A percentile compares a stretch with the other conserved stretches of the same genome.
These are phyloP conservation scores for Condylura cristata DNA, from an alignment of 2,113 vertebrate species.

Conservation along the genomic window DNA sequence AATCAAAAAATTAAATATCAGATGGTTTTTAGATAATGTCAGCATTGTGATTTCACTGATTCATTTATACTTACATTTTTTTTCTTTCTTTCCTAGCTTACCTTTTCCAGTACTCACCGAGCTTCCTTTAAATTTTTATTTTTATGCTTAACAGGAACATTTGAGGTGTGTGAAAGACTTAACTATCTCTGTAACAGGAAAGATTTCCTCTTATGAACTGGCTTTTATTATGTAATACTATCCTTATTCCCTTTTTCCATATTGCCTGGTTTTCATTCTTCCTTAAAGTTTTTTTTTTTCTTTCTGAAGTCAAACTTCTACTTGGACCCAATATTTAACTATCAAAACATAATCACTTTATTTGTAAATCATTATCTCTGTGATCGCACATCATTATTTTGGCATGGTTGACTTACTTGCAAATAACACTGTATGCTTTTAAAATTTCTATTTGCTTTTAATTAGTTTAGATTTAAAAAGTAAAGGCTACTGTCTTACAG, in stretches of 20 bases:
- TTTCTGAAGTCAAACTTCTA: neutral
- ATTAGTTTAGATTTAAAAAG: neutral
- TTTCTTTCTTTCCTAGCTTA: neutral
- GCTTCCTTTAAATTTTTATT: constrained; percentile 26
- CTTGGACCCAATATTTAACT: neutral
- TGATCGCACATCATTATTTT: neutral
- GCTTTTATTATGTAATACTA: constrained; percentile 6
- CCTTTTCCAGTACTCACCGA: neutral
- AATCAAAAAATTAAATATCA: constrained; percentile 24
- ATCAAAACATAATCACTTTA: neutral
- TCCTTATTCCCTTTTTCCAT: neutral
- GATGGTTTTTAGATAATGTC: neutral
- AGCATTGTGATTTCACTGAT: neutral
- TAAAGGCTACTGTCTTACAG: neutral
- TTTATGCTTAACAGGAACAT: neutral
- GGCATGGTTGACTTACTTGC: neutral
- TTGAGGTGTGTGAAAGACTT: neutral
- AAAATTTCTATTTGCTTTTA: neutral
- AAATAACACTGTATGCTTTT: neutral
- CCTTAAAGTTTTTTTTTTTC: neutral
- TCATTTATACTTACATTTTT: neutral
- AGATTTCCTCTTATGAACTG: neutral
- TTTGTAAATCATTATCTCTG: neutral
- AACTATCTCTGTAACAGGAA: constrained; percentile 25
- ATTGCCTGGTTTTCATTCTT: constrained; percentile 36